Base-by-base conservation (phyloP, 2,888 invertebrate species). In the Cephalotes varians region DNA sequence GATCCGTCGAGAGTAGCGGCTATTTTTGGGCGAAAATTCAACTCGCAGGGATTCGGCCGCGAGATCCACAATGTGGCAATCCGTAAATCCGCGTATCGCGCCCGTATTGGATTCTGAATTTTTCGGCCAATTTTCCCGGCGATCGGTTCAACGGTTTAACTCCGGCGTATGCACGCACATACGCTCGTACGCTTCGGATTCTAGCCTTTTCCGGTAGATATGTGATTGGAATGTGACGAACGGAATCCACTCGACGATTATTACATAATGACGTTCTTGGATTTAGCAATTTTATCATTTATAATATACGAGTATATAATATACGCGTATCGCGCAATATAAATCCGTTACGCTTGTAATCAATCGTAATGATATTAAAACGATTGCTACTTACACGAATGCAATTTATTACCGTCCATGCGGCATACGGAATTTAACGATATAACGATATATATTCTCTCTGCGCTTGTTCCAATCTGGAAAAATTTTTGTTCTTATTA, bases 41-140 rank as follows among this genome's bases (percentile, higher is more conserved):
- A 79, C 77, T 69, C 69, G 69, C 69, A 69, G 77, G 67, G 77
- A 79, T 79, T 79, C 77, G 77, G 76, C 44, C 77, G 77, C 77
- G 77, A 79, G 77, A 79, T 79, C 77, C 77, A 79, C 77, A 79
- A 79, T 79, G 77, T 79, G 77, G 77, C 77, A 79, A 79, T 79
- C 77, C 77, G 77, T 79, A 79, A 79, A 79, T 79, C 77, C 77
- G 77, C 77, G 77, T 79, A 79, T 79, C 77, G 54, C 76, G 76
- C 76, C 56, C 77, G 77, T 79, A 79, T 79, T 79, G 69, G 77
- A 79, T 79, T 79, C 69, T 69, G 77, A 69, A 69, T 79, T 79
- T 79, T 79, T 79, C 77, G 77, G 77, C 77, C 77, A 79, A 79
- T 69, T 79, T 79, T 79, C 77, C 77, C 56, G 25, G 21, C 77